Evolutionary conservation across 92 coral and sea anemone genomes (phyloP), one percentile per base, ranked within the genome.

Genomic region (Palythoa grandis): DNA sequence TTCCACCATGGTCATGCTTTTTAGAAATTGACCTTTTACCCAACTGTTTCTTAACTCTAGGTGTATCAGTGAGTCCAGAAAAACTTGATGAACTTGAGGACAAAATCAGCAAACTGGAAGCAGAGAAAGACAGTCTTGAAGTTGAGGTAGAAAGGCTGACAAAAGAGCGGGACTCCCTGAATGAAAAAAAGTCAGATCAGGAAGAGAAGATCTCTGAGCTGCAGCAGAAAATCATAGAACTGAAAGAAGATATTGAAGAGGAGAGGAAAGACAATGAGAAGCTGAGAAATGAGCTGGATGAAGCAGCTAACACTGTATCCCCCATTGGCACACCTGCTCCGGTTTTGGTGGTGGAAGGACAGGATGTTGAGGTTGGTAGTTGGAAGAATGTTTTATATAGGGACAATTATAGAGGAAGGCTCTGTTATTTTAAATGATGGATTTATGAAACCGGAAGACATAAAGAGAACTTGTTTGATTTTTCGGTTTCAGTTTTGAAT

Each of bases 21-120:
- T 43, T 43, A 43, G 9, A 43, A 3, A 43, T 58, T 58, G 1
- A 58, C 11, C 1, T 24, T 29, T 7, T 24, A 37, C 40, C 47
- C 47, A 40, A n/a, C 5, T 69, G 35, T 38, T 15, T 76, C 77
- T 22, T 6, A 72, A 23, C 88, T 88, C 16, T 61, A 96, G 99
- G 92, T 53, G 91, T 83, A 20, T 75, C 93, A 9, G 89, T 91
- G 57, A 93, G 95, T 72, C 77, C 88, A 83, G 87, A 92, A 50
- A 90, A 85, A 70, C 90, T 97, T 70, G 99, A 97, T 90, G 98
- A 97, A 66, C 98, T 97, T 2, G 99, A 95, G 78, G 97, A 95
- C 61, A 93, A 86, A 78, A 88, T 97, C 80, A 70, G 83, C 87
- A 91, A 88, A 80, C 86, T 93, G 40, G 97, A 95, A 79, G 93